Evolutionary conservation across 2,888 invertebrate species (phyloP).

Genomic region (Chirona hameri): DNA sequence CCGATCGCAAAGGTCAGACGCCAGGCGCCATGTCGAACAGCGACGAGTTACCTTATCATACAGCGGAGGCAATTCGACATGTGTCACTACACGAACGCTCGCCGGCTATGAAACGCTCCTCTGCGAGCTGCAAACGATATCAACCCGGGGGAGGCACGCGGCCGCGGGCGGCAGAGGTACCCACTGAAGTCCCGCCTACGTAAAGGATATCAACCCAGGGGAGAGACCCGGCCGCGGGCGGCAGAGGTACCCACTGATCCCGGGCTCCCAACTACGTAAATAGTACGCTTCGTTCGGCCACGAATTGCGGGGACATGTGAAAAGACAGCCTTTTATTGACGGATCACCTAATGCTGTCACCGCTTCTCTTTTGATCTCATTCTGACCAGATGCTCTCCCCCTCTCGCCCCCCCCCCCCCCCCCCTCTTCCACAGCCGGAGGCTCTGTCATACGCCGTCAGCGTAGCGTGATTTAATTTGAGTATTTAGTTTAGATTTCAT

Average conservation of each 20-base stretch:
- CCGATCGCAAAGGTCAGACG: neutral
- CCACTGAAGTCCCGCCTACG: neutral
- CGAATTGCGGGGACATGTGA: no score
- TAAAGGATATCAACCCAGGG: no score
- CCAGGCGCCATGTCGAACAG: no score
- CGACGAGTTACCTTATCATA: neutral
- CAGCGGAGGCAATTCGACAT: neutral
- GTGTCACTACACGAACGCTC: neutral
- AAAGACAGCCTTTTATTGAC: no score
- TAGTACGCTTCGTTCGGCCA: no score
- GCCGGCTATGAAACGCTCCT: no score
- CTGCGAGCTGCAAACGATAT: neutral
- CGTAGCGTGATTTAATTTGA: slow-evolving; percentile 4
- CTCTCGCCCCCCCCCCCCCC: no score
- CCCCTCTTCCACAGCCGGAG: no score
- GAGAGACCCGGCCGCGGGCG: neutral
- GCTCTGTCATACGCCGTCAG: neutral
- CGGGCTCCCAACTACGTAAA: no score
- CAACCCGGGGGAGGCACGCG: neutral
- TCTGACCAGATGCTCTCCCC: neutral
- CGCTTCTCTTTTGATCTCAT: neutral
- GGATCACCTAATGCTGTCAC: no score
- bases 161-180: neutral
- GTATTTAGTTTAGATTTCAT: slow-evolving; percentile 30
- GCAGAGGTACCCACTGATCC: neutral